Conservation (phyloP, 2,797 vertebrate species). For the Florisuga fusca region DNA sequence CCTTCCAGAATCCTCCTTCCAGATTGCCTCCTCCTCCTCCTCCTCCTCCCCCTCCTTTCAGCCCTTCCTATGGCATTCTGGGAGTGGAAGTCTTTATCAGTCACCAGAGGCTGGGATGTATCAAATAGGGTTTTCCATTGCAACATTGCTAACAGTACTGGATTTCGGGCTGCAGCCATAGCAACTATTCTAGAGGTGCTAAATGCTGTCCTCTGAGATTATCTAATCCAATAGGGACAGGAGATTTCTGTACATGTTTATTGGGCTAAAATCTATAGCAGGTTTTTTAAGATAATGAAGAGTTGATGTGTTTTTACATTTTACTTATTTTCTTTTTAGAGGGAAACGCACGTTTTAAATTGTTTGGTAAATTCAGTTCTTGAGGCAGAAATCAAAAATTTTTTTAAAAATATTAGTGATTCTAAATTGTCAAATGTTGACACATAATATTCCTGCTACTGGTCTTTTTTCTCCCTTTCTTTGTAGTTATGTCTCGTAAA, state of each 20-base stretch:
- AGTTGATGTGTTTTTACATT: not conserved
- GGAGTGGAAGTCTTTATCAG: not conserved
- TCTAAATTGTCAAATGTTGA: constrained; percentile 13
- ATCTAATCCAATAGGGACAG: not conserved
- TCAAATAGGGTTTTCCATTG: not conserved
- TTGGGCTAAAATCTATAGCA: not conserved
- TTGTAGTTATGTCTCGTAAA: constrained; percentile 36
- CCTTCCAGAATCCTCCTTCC: not conserved
- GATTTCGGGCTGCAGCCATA: not conserved
- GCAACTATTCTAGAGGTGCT: not conserved
- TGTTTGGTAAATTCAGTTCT: not conserved
- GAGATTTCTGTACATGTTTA: not conserved
- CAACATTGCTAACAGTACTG: not conserved
- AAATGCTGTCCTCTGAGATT: not conserved
- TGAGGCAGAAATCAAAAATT: constrained; percentile 14
- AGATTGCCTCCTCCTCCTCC: not conserved
- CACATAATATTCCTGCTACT: not conserved
- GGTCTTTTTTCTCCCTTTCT: not conserved
- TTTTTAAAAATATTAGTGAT: too few relatives aligned
- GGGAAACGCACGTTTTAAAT: not conserved
- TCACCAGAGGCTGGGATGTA: not conserved
- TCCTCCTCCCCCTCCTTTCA: not conserved
- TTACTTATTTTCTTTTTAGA: not conserved
- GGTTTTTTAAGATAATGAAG: not conserved
- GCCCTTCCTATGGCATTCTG: not conserved